A percentile compares a stretch with the other conserved stretches of the same genome.
phyloP scores from a whole-genome alignment of 1,140 invertebrate species.

The Platyscapa corneri region DNA sequence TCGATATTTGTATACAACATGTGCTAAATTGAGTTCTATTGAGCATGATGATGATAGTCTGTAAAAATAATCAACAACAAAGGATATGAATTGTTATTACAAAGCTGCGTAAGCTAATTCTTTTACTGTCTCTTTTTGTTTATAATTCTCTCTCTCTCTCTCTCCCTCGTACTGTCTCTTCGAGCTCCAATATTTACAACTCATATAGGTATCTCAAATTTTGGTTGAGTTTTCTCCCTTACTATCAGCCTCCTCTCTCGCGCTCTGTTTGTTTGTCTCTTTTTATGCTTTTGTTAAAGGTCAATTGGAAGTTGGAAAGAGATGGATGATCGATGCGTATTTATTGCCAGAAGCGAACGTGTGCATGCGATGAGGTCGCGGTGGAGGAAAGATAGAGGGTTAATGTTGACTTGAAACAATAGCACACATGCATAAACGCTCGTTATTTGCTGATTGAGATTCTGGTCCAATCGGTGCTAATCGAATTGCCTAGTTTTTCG shows the following conservation, averaged over 20 bases:
- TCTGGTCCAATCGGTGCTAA: constrained; percentile 16
- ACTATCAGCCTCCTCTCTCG: too few species aligned
- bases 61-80: too few species aligned
- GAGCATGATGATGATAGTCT: too few species aligned
- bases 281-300: background rate
- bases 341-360: constrained; percentile 21
- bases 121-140: background rate
- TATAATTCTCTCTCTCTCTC: background rate
- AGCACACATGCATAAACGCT: constrained; percentile 12
- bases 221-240: too few species aligned
- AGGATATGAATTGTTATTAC: too few species aligned
- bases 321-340: constrained; percentile 45
- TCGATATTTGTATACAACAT: too few species aligned
- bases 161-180: too few species aligned
- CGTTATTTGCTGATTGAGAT: constrained; percentile 35
- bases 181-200: too few species aligned
- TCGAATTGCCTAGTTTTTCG: constrained; percentile 36
- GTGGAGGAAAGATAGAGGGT: constrained; percentile 5
- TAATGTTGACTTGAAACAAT: constrained; percentile 42
- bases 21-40: too few species aligned
- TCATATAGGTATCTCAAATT: too few species aligned
- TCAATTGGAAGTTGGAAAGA: constrained; percentile 39
- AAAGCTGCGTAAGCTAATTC: background rate
- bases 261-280: background rate
- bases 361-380: background rate